Evolutionary conservation across 2,113 vertebrate genomes (phyloP).

Genomic region (Quiscalus mexicanus): DNA sequence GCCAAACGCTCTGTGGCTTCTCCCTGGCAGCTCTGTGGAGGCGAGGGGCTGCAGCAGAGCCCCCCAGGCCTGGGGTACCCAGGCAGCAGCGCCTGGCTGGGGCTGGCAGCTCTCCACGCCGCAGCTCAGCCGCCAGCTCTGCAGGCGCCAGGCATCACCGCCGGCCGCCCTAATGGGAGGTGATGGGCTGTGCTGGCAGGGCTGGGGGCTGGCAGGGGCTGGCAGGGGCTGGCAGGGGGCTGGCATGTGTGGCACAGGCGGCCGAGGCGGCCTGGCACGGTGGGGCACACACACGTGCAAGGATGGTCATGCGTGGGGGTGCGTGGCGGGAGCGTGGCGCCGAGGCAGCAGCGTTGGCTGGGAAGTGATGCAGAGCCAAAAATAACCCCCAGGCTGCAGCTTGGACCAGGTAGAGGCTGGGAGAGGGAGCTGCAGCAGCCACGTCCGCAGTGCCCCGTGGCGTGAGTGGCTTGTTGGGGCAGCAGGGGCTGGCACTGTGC

Average conservation of each 20-base stretch:
- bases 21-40: fast-evolving
- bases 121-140: not conserved
- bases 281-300: fast-evolving
- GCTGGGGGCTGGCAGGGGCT: not conserved
- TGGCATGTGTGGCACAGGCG: not conserved
- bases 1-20: not conserved
- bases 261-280: fast-evolving
- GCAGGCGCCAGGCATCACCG: not conserved
- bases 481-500: not conserved
- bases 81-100: fast-evolving
- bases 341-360: not conserved
- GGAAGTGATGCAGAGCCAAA: constrained; percentile 56
- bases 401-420: not conserved
- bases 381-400: constrained; percentile 18
- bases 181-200: not conserved
- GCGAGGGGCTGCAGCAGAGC: not conserved
- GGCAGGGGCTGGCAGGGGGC: not conserved
- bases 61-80: not conserved
- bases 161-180: not conserved
- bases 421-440: not conserved
- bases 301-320: not conserved
- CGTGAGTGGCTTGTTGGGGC: not conserved
- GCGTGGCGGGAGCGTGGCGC: not conserved
- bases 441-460: not conserved
- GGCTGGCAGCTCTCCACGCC: not conserved